Evolutionary conservation across 2,113 vertebrate genomes (phyloP), one percentile per base, ranked within the genome.

Genomic region (Microtus oregoni): DNA sequence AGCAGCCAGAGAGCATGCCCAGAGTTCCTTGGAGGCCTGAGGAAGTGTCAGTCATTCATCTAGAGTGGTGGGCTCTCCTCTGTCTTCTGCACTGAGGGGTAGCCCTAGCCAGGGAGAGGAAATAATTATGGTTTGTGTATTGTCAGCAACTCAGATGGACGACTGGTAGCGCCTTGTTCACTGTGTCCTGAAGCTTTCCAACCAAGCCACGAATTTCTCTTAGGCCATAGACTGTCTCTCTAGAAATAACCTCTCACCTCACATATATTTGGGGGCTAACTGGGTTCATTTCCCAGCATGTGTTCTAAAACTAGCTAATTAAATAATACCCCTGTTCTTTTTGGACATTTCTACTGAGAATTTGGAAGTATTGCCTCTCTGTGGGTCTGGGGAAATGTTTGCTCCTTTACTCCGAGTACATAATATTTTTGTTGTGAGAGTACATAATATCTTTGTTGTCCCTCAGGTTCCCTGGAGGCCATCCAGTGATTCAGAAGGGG

Each of bases 151-250:
- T 52, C 26, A 17, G 93, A 44, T 12, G 70, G 61, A 28, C 17
- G 5, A 7, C 38, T 92, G 10, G 72, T 32, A 73, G 14, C 15
- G 24, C 61, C 26, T 63, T 17, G 5, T 13, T 85, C 2, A 4
- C 4, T 47, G 44, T n/a, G 9, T 55, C 61, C 73, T 91, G 38
- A 41, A 70, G 14, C 35, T 94, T 89, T 63, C 30, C 50, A 86
- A 41, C 26, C 63, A 72, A 72, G 8, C 14, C 44, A 67, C 26
- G 47, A 17, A 61, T 32, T 70, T 86, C 35, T 61, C 20, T 50
- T 44, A 92, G 47, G 90, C 28, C 75, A 88, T 3, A 38, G 52
- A 1, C 50, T 91, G 3, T 50, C 94, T 95, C 38, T 92, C 67
- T 12, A 28, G 47, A 85, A 70, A 41, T 10, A 67, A 32, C 78